Evolutionary conservation across 2,888 invertebrate species (phyloP), one percentile per base, ranked within the genome.

Genomic region (Liodrosophila aerea): DNA sequence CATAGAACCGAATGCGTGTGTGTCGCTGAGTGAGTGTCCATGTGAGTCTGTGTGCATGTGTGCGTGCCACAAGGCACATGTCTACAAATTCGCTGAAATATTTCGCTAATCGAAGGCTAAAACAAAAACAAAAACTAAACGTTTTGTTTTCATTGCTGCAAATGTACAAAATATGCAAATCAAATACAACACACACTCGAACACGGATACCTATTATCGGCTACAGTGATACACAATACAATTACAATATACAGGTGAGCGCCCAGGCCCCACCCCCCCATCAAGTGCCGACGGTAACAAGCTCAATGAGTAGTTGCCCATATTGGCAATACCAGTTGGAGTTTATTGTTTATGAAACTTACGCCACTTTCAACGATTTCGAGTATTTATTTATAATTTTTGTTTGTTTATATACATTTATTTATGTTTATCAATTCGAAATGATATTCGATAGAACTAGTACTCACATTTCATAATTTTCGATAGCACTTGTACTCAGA

Each of bases 221-320:
- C 58, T 53, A 44, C 27, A 54, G 27, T 27, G 44, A 62, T 52
- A 68, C 43, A 43, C 73, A n/a, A 11, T 15, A n/a, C 18, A 31
- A 16, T 40, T 36, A 61, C 44, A 50, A 46, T 51, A 60, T 45
- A 77, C 75, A 76, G 76, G 76, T 76, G 56, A 76, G 76, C 30
- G 36, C 22, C 22, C 22, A 22, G 5, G 22, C 22, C 22, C 22
- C 22, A 4, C 22, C 22, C 22, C 22, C 22, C 22, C 18, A 8
- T 1, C 5, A 27, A 11, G 27, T 64, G 71, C 76, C 76, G 76
- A 34, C 85, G 76, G 76, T 22, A 5, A 22, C 5, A 2, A 22
- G 22, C n/a, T n/a, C n/a, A n/a, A n/a, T n/a, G n/a, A n/a, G n/a
- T n/a, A n/a, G n/a, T n/a, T n/a, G n/a, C n/a, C n/a, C n/a, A n/a